phyloP scores from a whole-genome alignment of 2,888 invertebrate genomes.

The Pomacea canaliculata region DNA sequence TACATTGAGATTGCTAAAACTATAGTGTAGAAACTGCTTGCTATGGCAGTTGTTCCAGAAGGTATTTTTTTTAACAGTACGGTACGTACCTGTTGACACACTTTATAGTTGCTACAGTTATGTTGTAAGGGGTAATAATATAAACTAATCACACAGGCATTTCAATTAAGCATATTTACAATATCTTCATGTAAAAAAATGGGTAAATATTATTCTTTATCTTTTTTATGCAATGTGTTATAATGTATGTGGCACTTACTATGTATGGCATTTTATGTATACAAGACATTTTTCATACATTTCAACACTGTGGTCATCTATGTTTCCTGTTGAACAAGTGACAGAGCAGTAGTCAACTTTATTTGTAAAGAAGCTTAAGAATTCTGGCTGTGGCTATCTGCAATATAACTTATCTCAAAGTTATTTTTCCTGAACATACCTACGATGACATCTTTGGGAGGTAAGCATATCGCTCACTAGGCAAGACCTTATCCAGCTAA shows the following conservation, averaged over 20 bases:
- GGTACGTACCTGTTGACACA: too few relatives aligned
- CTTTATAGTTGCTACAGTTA: too few relatives aligned
- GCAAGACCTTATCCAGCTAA: too few relatives aligned
- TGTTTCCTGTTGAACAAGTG: conserved; percentile 68
- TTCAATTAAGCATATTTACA: not conserved
- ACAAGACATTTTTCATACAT: not conserved
- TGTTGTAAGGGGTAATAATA: not conserved
- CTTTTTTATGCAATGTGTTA: not conserved
- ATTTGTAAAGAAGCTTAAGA: conserved; percentile 69
- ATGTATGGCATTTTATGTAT: not conserved
- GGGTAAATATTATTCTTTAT: not conserved
- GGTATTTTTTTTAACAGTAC: too few relatives aligned
- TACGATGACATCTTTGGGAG: conserved; percentile 70
- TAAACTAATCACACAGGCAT: not conserved
- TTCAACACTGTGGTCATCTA: conserved; percentile 65
- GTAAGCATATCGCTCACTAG: conserved; percentile 39
- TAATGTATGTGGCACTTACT: not conserved
- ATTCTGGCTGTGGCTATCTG: conserved; percentile 69
- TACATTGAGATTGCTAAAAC: too few relatives aligned
- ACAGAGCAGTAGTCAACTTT: conserved; percentile 67
- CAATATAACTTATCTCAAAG: conserved; percentile 69
- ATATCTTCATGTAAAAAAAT: not conserved
- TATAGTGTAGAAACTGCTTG: too few relatives aligned
- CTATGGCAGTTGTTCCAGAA: too few relatives aligned
- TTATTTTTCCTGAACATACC: conserved; percentile 71